Evolutionary conservation across 2,797 vertebrate species (phyloP).

Genomic region (Callimico goeldii): DNA sequence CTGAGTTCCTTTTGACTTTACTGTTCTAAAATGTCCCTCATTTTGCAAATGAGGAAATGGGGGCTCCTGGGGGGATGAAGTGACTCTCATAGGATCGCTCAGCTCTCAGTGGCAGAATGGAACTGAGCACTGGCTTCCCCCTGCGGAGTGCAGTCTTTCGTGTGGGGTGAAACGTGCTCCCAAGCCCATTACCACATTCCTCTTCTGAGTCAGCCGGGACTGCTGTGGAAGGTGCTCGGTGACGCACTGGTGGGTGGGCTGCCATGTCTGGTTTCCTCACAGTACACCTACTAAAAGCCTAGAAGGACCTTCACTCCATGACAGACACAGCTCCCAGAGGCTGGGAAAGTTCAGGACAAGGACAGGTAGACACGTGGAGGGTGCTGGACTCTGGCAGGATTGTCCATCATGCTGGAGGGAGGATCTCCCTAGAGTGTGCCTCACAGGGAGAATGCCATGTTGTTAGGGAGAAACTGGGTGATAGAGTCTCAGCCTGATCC

Average conservation of each 20-base stretch:
- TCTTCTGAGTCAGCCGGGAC: not conserved
- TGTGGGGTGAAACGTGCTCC: rapidly evolving
- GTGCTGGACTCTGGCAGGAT: not conserved
- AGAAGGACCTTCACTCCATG: not conserved
- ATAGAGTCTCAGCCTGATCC: not conserved
- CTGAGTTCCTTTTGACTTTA: not conserved
- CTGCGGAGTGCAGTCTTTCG: not conserved
- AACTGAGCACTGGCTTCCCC: rapidly evolving
- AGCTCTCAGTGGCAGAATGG: not conserved
- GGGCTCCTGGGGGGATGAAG: too few relatives aligned
- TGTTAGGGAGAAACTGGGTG: not conserved
- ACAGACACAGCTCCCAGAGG: not conserved
- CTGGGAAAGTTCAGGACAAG: rapidly evolving
- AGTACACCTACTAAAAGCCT: not conserved
- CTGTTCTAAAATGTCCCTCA: too few relatives aligned
- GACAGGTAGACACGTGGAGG: not conserved
- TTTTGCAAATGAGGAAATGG: not conserved
- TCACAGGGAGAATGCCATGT: rapidly evolving
- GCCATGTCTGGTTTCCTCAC: not conserved
- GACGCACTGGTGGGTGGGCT: rapidly evolving
- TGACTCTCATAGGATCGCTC: not conserved
- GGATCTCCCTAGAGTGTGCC: not conserved
- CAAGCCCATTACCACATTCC: rapidly evolving
- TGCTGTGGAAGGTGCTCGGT: not conserved
- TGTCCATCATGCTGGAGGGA: rapidly evolving